Conservation (phyloP, 2,113 vertebrate genomes). For the Eupsittula cactorum region DNA sequence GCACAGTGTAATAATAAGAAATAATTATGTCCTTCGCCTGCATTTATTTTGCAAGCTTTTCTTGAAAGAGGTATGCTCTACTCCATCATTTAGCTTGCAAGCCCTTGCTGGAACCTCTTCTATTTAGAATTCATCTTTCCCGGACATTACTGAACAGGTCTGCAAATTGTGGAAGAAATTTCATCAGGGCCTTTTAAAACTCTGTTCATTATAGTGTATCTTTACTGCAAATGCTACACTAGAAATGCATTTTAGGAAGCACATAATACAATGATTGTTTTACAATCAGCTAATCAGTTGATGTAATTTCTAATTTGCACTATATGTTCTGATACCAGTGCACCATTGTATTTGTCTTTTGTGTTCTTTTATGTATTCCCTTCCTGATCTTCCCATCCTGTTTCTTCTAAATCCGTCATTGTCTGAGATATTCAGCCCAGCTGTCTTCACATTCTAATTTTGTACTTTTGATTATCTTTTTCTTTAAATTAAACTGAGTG, state of each 20-base stretch:
- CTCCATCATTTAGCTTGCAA: neutral
- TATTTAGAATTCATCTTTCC: neutral
- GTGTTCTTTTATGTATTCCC: neutral
- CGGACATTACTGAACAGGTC: neutral
- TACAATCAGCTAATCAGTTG: neutral
- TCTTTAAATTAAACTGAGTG: neutral
- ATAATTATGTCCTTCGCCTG: neutral
- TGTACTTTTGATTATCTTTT: neutral
- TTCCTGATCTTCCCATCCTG: neutral
- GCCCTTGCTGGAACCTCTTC: neutral
- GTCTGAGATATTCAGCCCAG: neutral
- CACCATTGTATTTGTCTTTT: neutral
- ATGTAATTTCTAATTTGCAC: neutral
- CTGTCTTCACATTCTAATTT: neutral
- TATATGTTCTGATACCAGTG: neutral
- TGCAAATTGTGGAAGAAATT: neutral
- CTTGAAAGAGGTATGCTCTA: neutral
- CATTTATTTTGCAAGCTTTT: neutral
- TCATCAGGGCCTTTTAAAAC: neutral
- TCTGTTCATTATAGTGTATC: neutral
- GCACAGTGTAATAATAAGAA: neutral
- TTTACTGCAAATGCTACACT: neutral
- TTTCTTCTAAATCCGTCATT: neutral
- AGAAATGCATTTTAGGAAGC: neutral
- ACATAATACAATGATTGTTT: neutral